Evolutionary conservation across 2,797 vertebrate species (phyloP).

Genomic region (Threskiornis aethiopicus): DNA sequence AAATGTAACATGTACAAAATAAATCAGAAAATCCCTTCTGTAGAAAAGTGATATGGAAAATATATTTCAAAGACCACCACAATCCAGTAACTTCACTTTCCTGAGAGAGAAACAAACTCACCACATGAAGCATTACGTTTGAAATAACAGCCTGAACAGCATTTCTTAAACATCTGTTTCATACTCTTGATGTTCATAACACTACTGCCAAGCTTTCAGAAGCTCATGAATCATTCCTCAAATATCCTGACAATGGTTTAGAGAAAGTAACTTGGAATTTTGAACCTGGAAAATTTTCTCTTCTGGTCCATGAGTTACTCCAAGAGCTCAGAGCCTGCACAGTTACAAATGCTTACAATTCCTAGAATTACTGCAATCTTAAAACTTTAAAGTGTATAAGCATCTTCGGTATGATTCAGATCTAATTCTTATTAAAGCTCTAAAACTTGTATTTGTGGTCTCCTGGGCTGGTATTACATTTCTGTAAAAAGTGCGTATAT

Average conservation of each 20-base stretch:
- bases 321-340: neutral
- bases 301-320: neutral
- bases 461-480: neutral
- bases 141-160: neutral
- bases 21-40: neutral
- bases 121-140: neutral
- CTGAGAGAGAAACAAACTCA: neutral
- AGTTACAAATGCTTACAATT: neutral
- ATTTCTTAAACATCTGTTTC: neutral
- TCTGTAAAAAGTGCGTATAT: neutral
- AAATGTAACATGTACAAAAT: neutral
- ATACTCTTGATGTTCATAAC: neutral
- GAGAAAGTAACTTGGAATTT: neutral
- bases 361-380: neutral
- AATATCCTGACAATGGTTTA: neutral
- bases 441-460: neutral
- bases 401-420: neutral
- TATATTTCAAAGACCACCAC: neutral
- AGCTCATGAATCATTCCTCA: neutral
- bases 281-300: neutral
- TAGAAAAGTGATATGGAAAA: neutral
- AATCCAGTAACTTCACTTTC: neutral
- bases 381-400: neutral
- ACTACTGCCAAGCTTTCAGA: neutral
- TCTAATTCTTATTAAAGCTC: neutral